Conservation (phyloP, 2,888 invertebrate species). For the Hypomecis punctinalis region DNA sequence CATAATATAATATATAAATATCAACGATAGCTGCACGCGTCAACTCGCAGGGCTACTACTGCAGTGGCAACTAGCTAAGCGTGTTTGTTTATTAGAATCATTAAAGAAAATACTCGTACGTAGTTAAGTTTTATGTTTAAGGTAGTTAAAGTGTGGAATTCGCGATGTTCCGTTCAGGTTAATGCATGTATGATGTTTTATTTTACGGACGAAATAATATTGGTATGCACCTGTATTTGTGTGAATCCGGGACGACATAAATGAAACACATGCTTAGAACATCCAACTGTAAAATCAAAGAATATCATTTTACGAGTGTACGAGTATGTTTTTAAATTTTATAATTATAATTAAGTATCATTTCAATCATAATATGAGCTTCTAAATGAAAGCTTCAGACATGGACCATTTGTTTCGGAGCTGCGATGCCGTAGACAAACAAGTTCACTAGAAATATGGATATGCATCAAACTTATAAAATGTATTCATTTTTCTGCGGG, state of each 20-base stretch:
- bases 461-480: too few relatives aligned
- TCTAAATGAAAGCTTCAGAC: too few relatives aligned
- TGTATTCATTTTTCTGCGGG: too few relatives aligned
- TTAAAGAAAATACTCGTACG: slow-evolving; percentile 44
- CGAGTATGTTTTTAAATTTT: too few relatives aligned
- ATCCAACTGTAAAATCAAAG: too few relatives aligned
- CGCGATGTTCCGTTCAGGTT: slow-evolving; percentile 23
- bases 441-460: too few relatives aligned
- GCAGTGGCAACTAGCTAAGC: slow-evolving; percentile 38
- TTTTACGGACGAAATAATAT: slow-evolving; percentile 15
- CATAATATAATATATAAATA: slow-evolving; percentile 41
- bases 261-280: too few relatives aligned
- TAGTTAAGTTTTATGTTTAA: slow-evolving; percentile 46
- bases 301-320: too few relatives aligned
- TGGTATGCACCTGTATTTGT: background rate
- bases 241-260: background rate
- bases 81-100: slow-evolving; percentile 53
- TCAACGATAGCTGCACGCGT: slow-evolving; percentile 45
- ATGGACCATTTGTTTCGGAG: too few relatives aligned
- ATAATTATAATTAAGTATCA: too few relatives aligned
- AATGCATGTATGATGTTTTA: slow-evolving; percentile 17
- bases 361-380: too few relatives aligned
- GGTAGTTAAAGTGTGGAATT: slow-evolving; percentile 36
- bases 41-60: slow-evolving; percentile 23
- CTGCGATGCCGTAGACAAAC: too few relatives aligned